Evolutionary conservation across 92 coral and sea anemone genomes (phyloP), one percentile per base, ranked within the genome.

Genomic region (Galaxea fascicularis): DNA sequence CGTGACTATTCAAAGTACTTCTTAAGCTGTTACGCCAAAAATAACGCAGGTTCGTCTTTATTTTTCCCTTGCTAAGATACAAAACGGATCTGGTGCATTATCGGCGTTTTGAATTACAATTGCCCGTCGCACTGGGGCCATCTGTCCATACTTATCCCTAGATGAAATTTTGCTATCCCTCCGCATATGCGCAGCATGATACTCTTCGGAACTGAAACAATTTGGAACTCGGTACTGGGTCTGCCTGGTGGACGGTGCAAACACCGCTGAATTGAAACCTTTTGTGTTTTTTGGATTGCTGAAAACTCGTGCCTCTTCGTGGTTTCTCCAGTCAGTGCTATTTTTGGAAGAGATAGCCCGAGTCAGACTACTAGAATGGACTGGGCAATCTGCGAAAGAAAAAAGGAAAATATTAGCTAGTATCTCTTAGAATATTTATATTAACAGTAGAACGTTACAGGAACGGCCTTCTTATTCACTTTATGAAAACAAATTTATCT

Each of bases 1-100:
- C 54, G 8, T 14, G 17, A 8, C 44, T 16, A 35, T 35, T 35
- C 41, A 35, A 35, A 35, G 41, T 35, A 35, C 41, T 35, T 35
- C 6, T 35, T 35, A 35, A 35, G 41, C 41, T 35, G 41, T 6
- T 6, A 35, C 41, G 41, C 41, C n/a, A 35, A 35, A 35, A 35
- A 35, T 35, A 35, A 35, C 41, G 41, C 6, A 29, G 45, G 10
- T 13, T 9, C n/a, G 8, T 8, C 12, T 65, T 79, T 18, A 79
- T 25, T 82, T 82, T 35, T 59, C 77, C 22, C 25, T 71, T 24
- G 69, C 26, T 18, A 82, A 71, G 29, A 82, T 46, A n/a, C 69
- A 82, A 28, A 82, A 82, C 0, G 86, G 86, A 71, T 82, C 86
- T 8, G 86, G 86, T 4, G 78, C 86, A 24, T 71, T 77, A 22